Conservation (phyloP, 1,140 invertebrate species). For the Bombus superbus region DNA sequence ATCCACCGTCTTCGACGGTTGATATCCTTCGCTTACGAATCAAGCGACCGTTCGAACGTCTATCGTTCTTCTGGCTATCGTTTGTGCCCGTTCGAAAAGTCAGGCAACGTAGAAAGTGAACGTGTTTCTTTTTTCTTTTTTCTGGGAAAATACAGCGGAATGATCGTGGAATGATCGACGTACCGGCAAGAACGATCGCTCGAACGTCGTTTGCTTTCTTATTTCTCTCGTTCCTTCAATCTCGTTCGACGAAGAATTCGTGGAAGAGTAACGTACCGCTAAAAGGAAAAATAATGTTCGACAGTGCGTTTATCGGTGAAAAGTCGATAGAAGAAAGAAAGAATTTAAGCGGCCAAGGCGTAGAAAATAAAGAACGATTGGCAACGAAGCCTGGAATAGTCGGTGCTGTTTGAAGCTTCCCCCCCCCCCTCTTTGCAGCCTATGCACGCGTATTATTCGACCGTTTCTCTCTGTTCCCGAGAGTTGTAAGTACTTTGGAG, state of each 20-base stretch:
- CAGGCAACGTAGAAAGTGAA: background rate
- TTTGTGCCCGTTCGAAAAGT: background rate
- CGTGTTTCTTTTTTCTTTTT: background rate
- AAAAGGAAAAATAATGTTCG: background rate
- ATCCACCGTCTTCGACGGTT: background rate
- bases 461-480: background rate
- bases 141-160: slow-evolving; percentile 10
- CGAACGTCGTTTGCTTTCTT: background rate
- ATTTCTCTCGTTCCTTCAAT: background rate
- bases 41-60: background rate
- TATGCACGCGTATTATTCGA: background rate
- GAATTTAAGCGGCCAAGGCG: background rate
- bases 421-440: background rate
- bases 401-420: background rate
- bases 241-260: background rate
- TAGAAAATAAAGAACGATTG: background rate
- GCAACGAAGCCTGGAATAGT: background rate
- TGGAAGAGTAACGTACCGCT: background rate
- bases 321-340: background rate
- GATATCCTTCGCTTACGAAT: background rate
- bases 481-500: slow-evolving; percentile 32
- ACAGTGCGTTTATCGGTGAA: background rate
- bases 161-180: slow-evolving; percentile 52
- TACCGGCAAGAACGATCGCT: slow-evolving; percentile 12
- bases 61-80: background rate